Evolutionary conservation across 2,113 vertebrate genomes (phyloP).

Genomic region (Daubentonia madagascariensis): DNA sequence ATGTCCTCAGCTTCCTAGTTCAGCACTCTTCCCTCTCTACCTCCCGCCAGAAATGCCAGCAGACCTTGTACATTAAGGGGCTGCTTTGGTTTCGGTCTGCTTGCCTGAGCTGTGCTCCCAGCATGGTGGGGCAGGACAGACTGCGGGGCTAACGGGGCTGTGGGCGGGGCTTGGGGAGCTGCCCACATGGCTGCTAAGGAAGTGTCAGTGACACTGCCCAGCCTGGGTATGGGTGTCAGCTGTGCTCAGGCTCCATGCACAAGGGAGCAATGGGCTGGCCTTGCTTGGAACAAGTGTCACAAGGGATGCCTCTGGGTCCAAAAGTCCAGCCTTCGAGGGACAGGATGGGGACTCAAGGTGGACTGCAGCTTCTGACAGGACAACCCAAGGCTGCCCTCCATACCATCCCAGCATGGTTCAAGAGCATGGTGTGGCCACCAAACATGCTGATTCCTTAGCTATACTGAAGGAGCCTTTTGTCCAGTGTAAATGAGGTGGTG

Average conservation of each 20-base stretch:
- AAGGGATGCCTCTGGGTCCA: not conserved
- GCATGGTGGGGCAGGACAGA: no score
- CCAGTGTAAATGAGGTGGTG: not conserved
- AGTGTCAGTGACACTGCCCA: not conserved
- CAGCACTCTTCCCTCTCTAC: not conserved
- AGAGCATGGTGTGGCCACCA: not conserved
- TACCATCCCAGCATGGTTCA: not conserved
- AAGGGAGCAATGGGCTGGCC: not conserved
- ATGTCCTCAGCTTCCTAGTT: not conserved
- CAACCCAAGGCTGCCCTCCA: no score
- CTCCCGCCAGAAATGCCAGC: fast-evolving
- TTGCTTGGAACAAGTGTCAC: not conserved
- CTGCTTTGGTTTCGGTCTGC: not conserved
- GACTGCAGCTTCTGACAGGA: not conserved
- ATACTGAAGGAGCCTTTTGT: not conserved
- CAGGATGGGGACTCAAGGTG: not conserved
- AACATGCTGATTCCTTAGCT: not conserved
- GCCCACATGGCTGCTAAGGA: not conserved
- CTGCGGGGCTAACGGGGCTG: fast-evolving
- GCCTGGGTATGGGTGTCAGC: not conserved
- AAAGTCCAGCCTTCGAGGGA: not conserved
- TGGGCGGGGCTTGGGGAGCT: not conserved
- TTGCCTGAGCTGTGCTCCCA: not conserved
- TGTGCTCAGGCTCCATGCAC: not conserved
- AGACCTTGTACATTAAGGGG: not conserved